A percentile compares a stretch with the other conserved stretches of the same genome.
These are phyloP conservation scores for Dorcus parallelipipedus DNA, from an alignment of 2,888 invertebrate genomes.

Conservation along the genomic window DNA sequence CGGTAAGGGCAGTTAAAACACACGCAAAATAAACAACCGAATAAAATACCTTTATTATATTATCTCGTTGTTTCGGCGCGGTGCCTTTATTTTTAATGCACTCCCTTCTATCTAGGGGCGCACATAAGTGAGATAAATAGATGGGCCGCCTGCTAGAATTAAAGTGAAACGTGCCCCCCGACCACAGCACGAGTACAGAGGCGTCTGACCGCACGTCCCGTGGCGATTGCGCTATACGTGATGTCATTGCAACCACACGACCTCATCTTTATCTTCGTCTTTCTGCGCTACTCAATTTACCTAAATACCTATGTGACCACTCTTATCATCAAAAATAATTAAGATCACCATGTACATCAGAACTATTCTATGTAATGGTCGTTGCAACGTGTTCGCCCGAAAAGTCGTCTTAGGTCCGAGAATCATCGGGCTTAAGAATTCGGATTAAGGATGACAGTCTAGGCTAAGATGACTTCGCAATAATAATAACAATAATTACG, in stretches of 20 bases:
- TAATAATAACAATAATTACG: too few relatives aligned
- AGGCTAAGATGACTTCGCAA: too few relatives aligned
- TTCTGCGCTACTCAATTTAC: conserved; percentile 30
- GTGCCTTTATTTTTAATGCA: conserved; percentile 37
- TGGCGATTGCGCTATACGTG: conserved; percentile 47
- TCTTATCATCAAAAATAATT: conserved; percentile 29
- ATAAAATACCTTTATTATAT: conserved; percentile 36
- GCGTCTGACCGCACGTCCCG: conserved; percentile 46
- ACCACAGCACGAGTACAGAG: conserved; percentile 41
- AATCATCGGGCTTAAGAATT: too few relatives aligned
- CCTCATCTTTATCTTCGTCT: conserved; percentile 23
- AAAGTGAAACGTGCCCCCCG: conserved; percentile 51
- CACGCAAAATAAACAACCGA: conserved; percentile 27
- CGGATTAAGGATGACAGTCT: too few relatives aligned
- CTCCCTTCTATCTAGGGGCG: conserved; percentile 32
- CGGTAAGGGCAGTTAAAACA: conserved; percentile 21
- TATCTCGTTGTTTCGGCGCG: conserved; percentile 28
- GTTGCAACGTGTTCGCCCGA: too few relatives aligned
- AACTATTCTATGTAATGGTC: too few relatives aligned
- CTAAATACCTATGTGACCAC: conserved; percentile 33
- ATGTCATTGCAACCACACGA: conserved; percentile 43
- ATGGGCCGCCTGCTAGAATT: conserved; percentile 42
- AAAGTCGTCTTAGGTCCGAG: too few relatives aligned
- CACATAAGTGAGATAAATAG: conserved; percentile 47
- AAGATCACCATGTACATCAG: conserved; percentile 13